These are phyloP conservation scores for Heliconius hortense DNA, from an alignment of 2,888 invertebrate species.

Conservation along the genomic window DNA sequence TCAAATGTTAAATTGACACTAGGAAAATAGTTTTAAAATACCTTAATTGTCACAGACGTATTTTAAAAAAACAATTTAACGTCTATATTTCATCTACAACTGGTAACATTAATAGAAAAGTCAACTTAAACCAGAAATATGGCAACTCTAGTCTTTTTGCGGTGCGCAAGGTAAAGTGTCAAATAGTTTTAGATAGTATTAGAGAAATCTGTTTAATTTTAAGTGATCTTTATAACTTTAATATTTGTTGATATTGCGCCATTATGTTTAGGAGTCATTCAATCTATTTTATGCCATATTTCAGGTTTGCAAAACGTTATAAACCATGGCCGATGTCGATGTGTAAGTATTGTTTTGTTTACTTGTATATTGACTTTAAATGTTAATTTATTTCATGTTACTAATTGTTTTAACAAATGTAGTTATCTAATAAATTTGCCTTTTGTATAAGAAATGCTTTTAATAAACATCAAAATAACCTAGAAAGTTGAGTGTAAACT, in stretches of 20 bases:
- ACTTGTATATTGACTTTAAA: conserved; percentile 36
- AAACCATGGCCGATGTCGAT: conserved; percentile 91
- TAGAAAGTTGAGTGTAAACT: conserved; percentile 36
- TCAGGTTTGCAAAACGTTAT: conserved; percentile 67
- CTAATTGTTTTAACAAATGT: not conserved
- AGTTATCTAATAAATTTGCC: not conserved
- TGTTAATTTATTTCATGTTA: not conserved
- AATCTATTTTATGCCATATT: conserved; percentile 67
- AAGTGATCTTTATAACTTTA: conserved; percentile 55
- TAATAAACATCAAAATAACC: conserved; percentile 69
- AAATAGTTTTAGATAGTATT: conserved; percentile 62
- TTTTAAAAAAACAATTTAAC: not conserved
- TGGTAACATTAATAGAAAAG: conserved; percentile 20
- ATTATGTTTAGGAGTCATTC: conserved; percentile 53
- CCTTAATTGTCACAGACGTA: not conserved
- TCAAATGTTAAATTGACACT: conserved; percentile 18
- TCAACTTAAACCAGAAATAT: conserved; percentile 36
- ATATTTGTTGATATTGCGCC: conserved; percentile 45
- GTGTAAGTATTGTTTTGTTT: conserved; percentile 84
- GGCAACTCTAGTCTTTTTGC: conserved; percentile 70
- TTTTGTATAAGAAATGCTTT: not conserved
- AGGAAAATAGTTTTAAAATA: conserved; percentile 3
- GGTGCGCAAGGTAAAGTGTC: conserved; percentile 80
- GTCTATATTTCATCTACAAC: not conserved
- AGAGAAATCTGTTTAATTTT: conserved; percentile 66